phyloP scores from a whole-genome alignment of 1,140 invertebrate genomes.

The Atta colombica region DNA sequence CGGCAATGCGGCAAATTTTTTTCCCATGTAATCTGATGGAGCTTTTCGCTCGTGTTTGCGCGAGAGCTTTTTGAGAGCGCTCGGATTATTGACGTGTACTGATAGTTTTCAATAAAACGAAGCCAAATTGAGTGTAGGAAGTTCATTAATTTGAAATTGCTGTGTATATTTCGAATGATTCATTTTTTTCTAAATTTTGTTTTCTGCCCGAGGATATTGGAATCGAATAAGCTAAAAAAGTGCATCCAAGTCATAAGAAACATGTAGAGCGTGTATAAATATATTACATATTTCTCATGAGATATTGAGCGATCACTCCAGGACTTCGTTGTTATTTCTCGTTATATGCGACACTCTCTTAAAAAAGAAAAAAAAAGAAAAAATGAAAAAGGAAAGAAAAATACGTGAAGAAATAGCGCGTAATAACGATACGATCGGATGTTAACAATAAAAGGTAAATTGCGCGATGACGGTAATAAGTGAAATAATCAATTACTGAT shows the following conservation, averaged over 20 bases:
- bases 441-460: slow-evolving; percentile 40
- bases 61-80: not conserved
- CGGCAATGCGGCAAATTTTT: slow-evolving; percentile 5
- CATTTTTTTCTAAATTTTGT: not conserved
- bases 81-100: not conserved
- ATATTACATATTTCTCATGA: not conserved
- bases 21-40: not conserved
- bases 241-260: not conserved
- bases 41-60: not conserved
- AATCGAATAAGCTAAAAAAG: slow-evolving; percentile 13
- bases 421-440: slow-evolving; percentile 33
- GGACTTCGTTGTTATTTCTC: slow-evolving; percentile 39
- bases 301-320: slow-evolving; percentile 22
- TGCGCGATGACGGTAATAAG: slow-evolving; percentile 66
- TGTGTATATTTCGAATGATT: not conserved
- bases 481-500: slow-evolving; percentile 78
- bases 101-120: slow-evolving; percentile 7
- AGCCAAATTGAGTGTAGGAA: slow-evolving; percentile 23
- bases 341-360: slow-evolving; percentile 24
- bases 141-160: slow-evolving; percentile 14
- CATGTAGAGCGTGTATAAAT: not conserved
- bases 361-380: not conserved
- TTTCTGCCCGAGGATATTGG: not conserved
- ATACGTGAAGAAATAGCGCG: not conserved
- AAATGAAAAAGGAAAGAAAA: not conserved